These are phyloP conservation scores for Otolemur crassicaudatus DNA, from an alignment of 2,797 vertebrate species.

Conservation along the genomic window DNA sequence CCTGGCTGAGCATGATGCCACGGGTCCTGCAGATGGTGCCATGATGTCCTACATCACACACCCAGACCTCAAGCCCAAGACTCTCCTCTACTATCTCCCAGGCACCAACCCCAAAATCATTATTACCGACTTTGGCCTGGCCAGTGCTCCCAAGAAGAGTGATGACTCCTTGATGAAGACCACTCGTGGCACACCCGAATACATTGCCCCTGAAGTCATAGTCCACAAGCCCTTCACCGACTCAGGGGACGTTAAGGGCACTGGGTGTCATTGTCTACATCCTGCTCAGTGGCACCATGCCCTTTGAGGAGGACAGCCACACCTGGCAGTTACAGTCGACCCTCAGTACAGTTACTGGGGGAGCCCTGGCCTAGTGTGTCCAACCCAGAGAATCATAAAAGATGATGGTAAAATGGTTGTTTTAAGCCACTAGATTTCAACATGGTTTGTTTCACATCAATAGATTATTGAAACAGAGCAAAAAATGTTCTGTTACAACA, in stretches of 20 bases:
- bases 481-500: background rate
- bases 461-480: background rate
- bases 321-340: slow-evolving; percentile 98
- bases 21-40: slow-evolving; percentile 98
- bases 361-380: slow-evolving; percentile 85
- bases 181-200: slow-evolving; percentile 98
- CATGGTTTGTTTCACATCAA: background rate
- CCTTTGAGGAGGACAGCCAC: slow-evolving; percentile 98
- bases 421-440: background rate
- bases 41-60: slow-evolving; percentile 98
- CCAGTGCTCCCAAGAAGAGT: slow-evolving; percentile 97
- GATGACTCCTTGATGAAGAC: slow-evolving; percentile 99
- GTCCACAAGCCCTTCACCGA: slow-evolving; percentile 98
- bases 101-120: slow-evolving; percentile 99
- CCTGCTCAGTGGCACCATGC: slow-evolving; percentile 98
- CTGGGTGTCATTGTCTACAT: slow-evolving; percentile 98
- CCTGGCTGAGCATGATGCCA: slow-evolving; percentile 98
- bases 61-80: slow-evolving; percentile 98
- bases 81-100: slow-evolving; percentile 98
- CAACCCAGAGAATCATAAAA: background rate
- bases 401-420: background rate
- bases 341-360: slow-evolving; percentile 97
- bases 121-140: slow-evolving; percentile 98
- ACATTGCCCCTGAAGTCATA: slow-evolving; percentile 98
- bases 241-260: slow-evolving; percentile 99